Conservation (phyloP, 2,888 invertebrate species). For the Belgica antarctica region DNA sequence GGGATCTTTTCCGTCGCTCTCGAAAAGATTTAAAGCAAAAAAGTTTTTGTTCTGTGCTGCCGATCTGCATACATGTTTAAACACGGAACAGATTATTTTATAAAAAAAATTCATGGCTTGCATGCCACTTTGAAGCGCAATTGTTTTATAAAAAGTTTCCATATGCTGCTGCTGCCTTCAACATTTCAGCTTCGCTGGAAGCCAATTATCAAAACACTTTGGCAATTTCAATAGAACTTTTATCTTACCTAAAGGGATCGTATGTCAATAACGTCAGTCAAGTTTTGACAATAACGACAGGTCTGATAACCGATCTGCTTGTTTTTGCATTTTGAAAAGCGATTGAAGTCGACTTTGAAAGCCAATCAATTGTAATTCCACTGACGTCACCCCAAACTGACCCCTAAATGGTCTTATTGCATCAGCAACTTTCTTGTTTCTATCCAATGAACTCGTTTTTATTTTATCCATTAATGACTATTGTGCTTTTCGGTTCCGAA, state of each 20-base stretch:
- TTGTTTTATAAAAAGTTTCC: neutral
- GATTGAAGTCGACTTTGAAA: too few relatives aligned
- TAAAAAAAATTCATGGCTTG: neutral
- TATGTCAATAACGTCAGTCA: neutral
- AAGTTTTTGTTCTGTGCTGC: neutral
- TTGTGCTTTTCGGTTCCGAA: neutral
- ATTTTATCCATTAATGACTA: conserved; percentile 2
- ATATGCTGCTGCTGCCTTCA: too few relatives aligned
- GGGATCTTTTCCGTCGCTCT: conserved; percentile 22
- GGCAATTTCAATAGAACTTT: neutral
- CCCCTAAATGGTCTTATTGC: neutral
- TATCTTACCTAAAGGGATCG: neutral
- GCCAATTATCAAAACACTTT: neutral
- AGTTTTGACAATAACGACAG: neutral
- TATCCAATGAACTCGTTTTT: conserved; percentile 10
- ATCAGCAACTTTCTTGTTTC: neutral
- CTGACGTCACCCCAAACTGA: too few relatives aligned
- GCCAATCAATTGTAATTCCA: too few relatives aligned
- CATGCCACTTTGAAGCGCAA: neutral
- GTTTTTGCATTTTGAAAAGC: too few relatives aligned
- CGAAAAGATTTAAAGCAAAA: neutral
- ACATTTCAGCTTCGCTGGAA: too few relatives aligned
- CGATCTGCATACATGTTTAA: conserved; percentile 5
- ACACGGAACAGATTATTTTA: neutral
- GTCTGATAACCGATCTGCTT: too few relatives aligned